Conservation (phyloP, 2,888 invertebrate species). For the Colostygia pectinataria region DNA sequence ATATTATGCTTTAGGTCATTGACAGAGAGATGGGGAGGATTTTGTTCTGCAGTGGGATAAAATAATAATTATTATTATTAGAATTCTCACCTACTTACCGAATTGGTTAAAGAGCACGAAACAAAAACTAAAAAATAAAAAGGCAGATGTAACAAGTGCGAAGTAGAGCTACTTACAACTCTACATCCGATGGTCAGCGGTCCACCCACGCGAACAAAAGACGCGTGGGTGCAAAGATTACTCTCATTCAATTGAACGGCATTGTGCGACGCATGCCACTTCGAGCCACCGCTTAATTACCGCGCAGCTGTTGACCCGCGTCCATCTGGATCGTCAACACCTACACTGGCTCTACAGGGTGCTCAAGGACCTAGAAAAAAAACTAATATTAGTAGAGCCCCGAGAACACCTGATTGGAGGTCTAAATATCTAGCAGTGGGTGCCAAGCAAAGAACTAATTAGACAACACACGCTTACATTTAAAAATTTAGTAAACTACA, state of each 20-base stretch:
- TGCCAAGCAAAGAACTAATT: no score
- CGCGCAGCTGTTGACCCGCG: slow-evolving; percentile 79
- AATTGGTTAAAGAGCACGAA: no score
- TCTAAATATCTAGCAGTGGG: no score
- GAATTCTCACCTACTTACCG: no score
- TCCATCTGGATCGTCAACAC: slow-evolving; percentile 80
- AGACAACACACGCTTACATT: no score
- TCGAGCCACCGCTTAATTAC: slow-evolving; percentile 82
- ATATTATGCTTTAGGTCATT: no score
- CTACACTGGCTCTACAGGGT: slow-evolving; percentile 68
- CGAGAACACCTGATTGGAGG: no score
- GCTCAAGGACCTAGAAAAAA: slow-evolving; percentile 34
- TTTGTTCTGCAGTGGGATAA: no score
- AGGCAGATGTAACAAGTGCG: slow-evolving; percentile 1
- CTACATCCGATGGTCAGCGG: slow-evolving; percentile 66
- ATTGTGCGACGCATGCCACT: slow-evolving; percentile 82
- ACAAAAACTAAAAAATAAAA: background rate
- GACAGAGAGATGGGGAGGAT: no score
- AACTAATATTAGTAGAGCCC: no score
- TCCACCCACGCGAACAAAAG: slow-evolving; percentile 79
- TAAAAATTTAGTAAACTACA: no score
- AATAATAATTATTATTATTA: no score
- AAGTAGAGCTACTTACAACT: slow-evolving; percentile 60
- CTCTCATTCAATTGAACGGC: slow-evolving; percentile 82
- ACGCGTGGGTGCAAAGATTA: slow-evolving; percentile 83